These are phyloP conservation scores for Leptodactylus fallax DNA, from an alignment of 2,797 vertebrate species.

Conservation along the genomic window DNA sequence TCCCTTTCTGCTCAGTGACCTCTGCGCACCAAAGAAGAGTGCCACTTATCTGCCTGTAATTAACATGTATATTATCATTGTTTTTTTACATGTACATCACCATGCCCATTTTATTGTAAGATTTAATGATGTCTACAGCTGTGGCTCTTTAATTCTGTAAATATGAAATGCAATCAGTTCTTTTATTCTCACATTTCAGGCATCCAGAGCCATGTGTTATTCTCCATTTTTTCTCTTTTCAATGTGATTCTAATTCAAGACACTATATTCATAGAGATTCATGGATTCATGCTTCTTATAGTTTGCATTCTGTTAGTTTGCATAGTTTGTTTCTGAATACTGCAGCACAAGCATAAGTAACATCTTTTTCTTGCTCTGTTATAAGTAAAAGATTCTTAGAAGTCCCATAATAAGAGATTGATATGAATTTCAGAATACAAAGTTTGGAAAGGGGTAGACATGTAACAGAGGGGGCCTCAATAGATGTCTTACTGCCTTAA, in stretches of 20 bases:
- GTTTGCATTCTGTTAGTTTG: neutral
- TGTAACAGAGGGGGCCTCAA: too few relatives aligned
- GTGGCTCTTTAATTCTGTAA: conserved; percentile 12
- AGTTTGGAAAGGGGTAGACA: too few relatives aligned
- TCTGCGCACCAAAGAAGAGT: too few relatives aligned
- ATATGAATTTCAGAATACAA: too few relatives aligned
- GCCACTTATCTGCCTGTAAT: neutral
- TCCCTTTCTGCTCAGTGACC: too few relatives aligned
- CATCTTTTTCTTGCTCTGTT: neutral
- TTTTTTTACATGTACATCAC: neutral
- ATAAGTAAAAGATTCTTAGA: neutral
- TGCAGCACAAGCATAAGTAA: neutral
- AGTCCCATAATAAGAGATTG: neutral
- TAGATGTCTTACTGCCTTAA: too few relatives aligned
- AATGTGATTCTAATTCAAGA: conserved; percentile 30
- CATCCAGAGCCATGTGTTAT: conserved; percentile 28
- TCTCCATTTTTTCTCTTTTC: neutral
- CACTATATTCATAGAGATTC: neutral
- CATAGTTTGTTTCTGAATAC: neutral
- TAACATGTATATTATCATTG: neutral
- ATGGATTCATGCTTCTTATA: neutral
- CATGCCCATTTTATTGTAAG: neutral
- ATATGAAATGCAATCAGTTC: conserved; percentile 54
- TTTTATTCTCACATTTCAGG: conserved; percentile 26
- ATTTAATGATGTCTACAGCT: conserved; percentile 36